These are phyloP conservation scores for Tragelaphus buxtoni DNA, from an alignment of 2,113 vertebrate species.

Conservation along the genomic window DNA sequence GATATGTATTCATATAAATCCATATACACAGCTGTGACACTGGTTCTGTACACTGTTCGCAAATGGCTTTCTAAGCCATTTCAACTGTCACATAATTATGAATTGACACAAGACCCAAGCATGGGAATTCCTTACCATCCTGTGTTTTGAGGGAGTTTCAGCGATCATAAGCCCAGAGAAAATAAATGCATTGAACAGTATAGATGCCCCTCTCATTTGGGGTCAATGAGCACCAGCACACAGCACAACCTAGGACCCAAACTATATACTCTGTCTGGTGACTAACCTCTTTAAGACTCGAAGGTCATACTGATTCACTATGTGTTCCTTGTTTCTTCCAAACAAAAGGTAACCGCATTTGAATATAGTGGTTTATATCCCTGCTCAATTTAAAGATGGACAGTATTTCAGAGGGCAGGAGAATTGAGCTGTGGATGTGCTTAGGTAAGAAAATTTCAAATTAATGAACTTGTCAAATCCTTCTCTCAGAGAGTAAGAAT, in stretches of 20 bases:
- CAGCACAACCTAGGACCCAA: background rate
- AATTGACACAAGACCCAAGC: accelerated
- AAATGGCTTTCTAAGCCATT: background rate
- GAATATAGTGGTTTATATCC: background rate
- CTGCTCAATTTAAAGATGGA: background rate
- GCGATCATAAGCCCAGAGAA: background rate
- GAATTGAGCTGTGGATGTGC: background rate
- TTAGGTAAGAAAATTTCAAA: constrained; percentile 49
- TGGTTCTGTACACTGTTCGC: background rate
- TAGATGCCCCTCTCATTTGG: background rate
- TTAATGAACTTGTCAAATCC: constrained; percentile 44
- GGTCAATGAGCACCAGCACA: background rate
- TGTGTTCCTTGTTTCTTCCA: background rate
- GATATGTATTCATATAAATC: background rate
- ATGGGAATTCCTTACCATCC: background rate
- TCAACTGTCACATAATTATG: background rate
- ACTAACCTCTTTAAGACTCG: background rate
- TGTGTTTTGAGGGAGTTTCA: background rate
- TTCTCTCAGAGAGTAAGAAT: background rate
- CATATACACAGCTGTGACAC: background rate
- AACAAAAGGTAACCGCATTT: background rate
- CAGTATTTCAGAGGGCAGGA: background rate
- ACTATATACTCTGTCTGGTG: accelerated
- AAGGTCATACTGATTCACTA: background rate
- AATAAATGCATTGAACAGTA: background rate